These are phyloP conservation scores for Phenacoccus solenopsis DNA, from an alignment of 1,140 invertebrate species.

Conservation along the genomic window DNA sequence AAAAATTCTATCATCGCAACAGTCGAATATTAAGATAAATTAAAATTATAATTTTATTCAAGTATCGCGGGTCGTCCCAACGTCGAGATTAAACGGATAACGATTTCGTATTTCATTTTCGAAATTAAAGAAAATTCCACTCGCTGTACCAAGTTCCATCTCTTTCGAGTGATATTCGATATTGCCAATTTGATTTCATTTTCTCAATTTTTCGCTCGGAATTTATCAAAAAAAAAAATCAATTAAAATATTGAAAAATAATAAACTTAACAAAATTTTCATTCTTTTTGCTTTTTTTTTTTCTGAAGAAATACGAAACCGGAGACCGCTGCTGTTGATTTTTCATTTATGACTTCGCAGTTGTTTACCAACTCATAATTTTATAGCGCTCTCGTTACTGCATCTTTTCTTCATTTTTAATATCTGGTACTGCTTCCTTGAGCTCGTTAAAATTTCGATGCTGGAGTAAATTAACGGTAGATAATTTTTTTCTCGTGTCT, in stretches of 20 bases:
- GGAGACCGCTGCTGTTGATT: too few species aligned
- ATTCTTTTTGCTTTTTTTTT: background rate
- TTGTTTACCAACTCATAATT: too few species aligned
- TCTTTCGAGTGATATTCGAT: background rate
- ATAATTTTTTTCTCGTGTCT: background rate
- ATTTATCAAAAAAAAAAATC: too few species aligned
- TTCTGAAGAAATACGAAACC: background rate
- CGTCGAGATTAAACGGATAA: background rate
- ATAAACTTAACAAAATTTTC: background rate
- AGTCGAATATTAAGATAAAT: background rate
- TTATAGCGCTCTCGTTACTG: too few species aligned
- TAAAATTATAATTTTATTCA: conserved; percentile 4
- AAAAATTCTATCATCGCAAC: background rate
- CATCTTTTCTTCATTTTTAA: too few species aligned
- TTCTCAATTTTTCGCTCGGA: background rate
- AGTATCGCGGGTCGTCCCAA: too few species aligned
- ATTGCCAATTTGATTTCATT: background rate
- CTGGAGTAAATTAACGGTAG: background rate
- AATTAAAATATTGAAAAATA: background rate
- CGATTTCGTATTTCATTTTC: background rate
- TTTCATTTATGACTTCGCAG: too few species aligned
- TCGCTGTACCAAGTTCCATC: background rate
- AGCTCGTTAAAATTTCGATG: background rate
- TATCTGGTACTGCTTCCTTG: background rate
- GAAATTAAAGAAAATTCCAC: background rate